Base-by-base conservation (phyloP, 2,797 vertebrate species). In the Sebastes steindachneri region DNA sequence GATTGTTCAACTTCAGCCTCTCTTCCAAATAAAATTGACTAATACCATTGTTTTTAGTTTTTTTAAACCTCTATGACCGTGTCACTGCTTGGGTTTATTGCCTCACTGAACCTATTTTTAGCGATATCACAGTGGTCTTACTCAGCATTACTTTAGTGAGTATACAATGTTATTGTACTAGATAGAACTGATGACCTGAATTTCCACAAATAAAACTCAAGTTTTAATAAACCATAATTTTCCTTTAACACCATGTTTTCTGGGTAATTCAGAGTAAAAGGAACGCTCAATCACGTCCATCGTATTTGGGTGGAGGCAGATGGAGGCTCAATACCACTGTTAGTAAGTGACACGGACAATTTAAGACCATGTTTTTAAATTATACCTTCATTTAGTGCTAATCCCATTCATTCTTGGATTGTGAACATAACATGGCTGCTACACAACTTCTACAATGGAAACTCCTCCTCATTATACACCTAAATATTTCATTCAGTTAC, bases 401-500 rank as follows among this genome's bases (percentile, higher is more conserved):
- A 60, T 29, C 17, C 6, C 4, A 51, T 57, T 66, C 23, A 54
- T 75, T 71, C 21, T 4, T 66, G 23, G 19, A 31, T 25, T 59
- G n/a, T 12, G 7, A 75, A 79, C 70, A 62, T 55, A 78, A 48
- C 8, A 45, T 25, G 14, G 15, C 29, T 63, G 17, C 31, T 7
- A 12, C 45, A 60, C 28, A 53, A 31, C 48, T 25, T 35, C 41
- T 25, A 23, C 45, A 73, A 25, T 17, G 29, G 19, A 77, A 76
- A 70, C 37, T 54, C 35, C 25, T 64, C 64, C 70, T 79, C 70
- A 75, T 77, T 75, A 53, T 53, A 77, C 45, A 79, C 7, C 69
- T 80, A 51, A 82, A 82, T 86, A 84, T 78, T 84, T 82, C 9
- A 80, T 86, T 79, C 26, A 58, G 33, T 79, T 67, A 60, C 77